Percentiles rank a stretch among this genome's conserved stretches.
phyloP scores from a whole-genome alignment of 2,888 invertebrate species.

The Stenodera caucasica region DNA sequence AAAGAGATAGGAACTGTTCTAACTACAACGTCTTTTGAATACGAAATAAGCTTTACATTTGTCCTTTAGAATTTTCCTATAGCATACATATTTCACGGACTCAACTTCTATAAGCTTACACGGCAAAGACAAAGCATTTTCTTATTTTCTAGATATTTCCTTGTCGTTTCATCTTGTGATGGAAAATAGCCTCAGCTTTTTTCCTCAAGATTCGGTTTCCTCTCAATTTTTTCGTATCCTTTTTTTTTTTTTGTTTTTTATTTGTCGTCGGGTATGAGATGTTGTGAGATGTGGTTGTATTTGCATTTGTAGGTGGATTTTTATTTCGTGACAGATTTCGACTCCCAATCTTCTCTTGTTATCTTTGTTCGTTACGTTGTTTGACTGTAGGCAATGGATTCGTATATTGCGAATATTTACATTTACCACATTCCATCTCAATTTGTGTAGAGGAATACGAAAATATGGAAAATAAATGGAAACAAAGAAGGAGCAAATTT shows the following conservation, averaged over 20 bases:
- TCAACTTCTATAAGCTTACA: constrained; percentile 26
- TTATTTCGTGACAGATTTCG: constrained; percentile 1
- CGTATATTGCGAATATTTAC: neutral
- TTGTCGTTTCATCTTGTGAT: neutral
- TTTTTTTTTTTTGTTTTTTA: too few relatives aligned
- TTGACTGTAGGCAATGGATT: neutral
- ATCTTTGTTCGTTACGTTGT: constrained; percentile 7
- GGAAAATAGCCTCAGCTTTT: neutral
- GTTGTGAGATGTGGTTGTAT: neutral
- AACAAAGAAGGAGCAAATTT: neutral
- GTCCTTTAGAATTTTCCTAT: constrained; percentile 32
- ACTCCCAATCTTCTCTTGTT: constrained; percentile 5
- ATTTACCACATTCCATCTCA: neutral
- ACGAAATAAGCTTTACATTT: constrained; percentile 35
- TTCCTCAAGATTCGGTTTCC: neutral
- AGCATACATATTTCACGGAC: constrained; percentile 33
- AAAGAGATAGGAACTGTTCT: constrained; percentile 25
- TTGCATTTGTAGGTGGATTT: constrained; percentile 2
- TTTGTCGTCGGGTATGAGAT: neutral
- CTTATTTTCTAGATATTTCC: constrained; percentile 31
- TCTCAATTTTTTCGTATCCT: too few relatives aligned
- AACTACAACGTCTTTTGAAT: constrained; percentile 32
- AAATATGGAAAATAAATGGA: neutral
- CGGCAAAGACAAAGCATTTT: constrained; percentile 31
- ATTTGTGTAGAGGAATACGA: neutral